Percentiles rank a stretch among this genome's conserved stretches.
phyloP scores from a whole-genome alignment of 2,797 vertebrate genomes.

The Arvicola amphibius region DNA sequence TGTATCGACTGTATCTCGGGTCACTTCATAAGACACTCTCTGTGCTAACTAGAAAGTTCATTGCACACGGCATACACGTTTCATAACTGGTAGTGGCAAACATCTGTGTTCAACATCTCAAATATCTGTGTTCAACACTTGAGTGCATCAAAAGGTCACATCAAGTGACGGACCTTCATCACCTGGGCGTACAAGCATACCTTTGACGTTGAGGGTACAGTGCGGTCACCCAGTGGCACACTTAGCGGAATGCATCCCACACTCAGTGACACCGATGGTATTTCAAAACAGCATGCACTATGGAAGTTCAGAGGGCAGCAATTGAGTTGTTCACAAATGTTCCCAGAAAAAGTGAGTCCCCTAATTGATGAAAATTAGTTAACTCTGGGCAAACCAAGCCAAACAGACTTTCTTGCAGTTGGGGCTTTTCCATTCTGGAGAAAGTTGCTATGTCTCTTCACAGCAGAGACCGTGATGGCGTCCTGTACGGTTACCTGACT shows the following conservation, averaged over 20 bases:
- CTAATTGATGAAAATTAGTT: not conserved
- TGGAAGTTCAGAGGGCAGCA: not conserved
- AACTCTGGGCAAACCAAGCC: not conserved
- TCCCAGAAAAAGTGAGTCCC: not conserved
- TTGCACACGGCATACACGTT: not conserved
- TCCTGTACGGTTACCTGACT: not conserved
- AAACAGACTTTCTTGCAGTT: not conserved
- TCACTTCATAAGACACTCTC: too few relatives aligned
- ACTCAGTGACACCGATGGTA: not conserved
- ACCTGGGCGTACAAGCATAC: not conserved
- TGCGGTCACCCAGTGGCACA: too few relatives aligned
- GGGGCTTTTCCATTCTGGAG: not conserved
- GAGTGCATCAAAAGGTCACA: not conserved
- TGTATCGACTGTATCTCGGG: too few relatives aligned
- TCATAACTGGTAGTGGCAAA: not conserved
- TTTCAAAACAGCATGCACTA: not conserved
- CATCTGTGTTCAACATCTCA: not conserved
- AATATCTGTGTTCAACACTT: not conserved
- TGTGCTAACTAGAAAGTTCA: not conserved
- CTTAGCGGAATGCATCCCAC: not conserved
- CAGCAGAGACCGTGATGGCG: rapidly evolving
- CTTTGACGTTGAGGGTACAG: not conserved
- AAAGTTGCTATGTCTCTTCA: not conserved
- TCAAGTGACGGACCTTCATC: too few relatives aligned
- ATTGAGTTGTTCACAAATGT: not conserved